Percentiles rank a stretch among this genome's conserved stretches.
Conservation (phyloP, 2,888 invertebrate species). For the Drosophila pegasa region DNA sequence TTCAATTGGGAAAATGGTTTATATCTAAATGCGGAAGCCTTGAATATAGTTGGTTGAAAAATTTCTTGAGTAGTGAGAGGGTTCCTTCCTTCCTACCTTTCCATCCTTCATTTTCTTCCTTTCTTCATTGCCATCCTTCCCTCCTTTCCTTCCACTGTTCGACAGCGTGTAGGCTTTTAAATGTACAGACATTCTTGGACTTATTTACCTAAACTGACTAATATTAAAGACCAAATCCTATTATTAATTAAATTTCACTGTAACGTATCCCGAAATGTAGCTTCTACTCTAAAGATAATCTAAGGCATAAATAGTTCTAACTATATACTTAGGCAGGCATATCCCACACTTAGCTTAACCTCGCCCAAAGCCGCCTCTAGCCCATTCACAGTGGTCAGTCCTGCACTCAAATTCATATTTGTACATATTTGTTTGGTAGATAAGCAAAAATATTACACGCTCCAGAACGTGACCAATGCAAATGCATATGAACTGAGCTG, state of each 20-base stretch:
- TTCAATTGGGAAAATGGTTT: too few species aligned
- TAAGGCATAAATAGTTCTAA: neutral
- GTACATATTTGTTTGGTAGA: conserved; percentile 75
- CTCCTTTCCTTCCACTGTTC: too few species aligned
- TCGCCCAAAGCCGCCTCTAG: neutral
- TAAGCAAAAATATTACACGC: conserved; percentile 79
- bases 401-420: conserved; percentile 72
- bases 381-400: neutral
- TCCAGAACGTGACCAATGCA: conserved; percentile 79
- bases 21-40: too few species aligned
- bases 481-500: conserved; percentile 71
- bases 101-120: too few species aligned
- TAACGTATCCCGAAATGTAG: neutral
- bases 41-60: too few species aligned
- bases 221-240: neutral
- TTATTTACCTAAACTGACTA: too few species aligned
- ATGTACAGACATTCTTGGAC: too few species aligned
- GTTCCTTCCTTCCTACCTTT: too few species aligned
- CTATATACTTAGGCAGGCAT: neutral
- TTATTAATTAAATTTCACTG: neutral
- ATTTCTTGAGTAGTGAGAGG: too few species aligned
- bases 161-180: too few species aligned
- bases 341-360: conserved; percentile 2
- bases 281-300: neutral
- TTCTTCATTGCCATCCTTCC: too few species aligned